Evolutionary conservation across 2,888 invertebrate genomes (phyloP).

Genomic region (Crepidodera aurea): DNA sequence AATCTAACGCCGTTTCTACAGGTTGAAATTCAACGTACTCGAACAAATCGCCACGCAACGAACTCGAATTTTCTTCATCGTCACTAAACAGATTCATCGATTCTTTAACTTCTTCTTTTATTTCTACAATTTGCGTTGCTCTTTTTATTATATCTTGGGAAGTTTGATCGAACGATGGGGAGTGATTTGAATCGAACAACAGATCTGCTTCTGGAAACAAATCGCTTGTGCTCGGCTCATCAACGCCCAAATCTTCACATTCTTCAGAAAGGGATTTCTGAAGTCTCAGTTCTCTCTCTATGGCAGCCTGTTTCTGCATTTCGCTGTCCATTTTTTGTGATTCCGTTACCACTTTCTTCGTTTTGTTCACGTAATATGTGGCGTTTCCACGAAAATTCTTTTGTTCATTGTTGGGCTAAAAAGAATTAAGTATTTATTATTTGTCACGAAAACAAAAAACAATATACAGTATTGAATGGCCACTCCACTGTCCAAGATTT

Average conservation of each 20-base stretch:
- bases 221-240: slow-evolving; percentile 81
- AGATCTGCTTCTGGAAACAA: slow-evolving; percentile 80
- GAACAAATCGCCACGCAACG: slow-evolving; percentile 57
- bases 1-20: slow-evolving; percentile 52
- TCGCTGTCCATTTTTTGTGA: slow-evolving; percentile 54
- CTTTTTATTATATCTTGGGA: slow-evolving; percentile 59
- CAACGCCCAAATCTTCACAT: slow-evolving; percentile 81
- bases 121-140: slow-evolving; percentile 37
- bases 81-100: slow-evolving; percentile 58
- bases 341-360: slow-evolving; percentile 51
- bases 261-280: slow-evolving; percentile 81
- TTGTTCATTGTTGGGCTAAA: slow-evolving; percentile 47
- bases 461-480: too few relatives aligned
- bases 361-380: slow-evolving; percentile 55
- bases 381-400: slow-evolving; percentile 53
- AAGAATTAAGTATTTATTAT: slow-evolving; percentile 28
- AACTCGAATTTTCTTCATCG: slow-evolving; percentile 54
- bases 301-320: slow-evolving; percentile 63
- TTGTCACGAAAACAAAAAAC: neutral
- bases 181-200: slow-evolving; percentile 76
- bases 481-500: too few relatives aligned
- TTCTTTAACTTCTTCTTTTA: slow-evolving; percentile 53
- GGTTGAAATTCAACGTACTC: slow-evolving; percentile 58
- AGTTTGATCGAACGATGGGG: slow-evolving; percentile 70
- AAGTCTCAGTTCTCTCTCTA: slow-evolving; percentile 66